Evolutionary conservation across 35 echinoderm and acorn worm genomes (phyloP).

Genomic region (Amphiura filiformis): DNA sequence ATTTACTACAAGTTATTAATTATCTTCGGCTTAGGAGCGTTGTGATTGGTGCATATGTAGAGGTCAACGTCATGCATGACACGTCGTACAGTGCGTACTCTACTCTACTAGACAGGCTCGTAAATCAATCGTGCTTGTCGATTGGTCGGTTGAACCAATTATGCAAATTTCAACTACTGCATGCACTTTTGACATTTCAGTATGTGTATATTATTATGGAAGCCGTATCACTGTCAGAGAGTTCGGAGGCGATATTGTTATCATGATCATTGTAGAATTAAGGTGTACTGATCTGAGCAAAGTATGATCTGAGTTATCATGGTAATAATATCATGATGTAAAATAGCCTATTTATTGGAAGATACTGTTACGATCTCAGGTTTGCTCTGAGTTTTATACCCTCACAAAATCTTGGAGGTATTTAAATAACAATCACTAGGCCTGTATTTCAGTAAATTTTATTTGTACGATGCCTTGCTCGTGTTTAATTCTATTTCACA

Average conservation of each 20-base stretch:
- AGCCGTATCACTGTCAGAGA: background rate
- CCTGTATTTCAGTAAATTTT: no score
- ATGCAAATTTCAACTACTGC: conserved; percentile 7
- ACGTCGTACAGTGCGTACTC: background rate
- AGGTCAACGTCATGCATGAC: background rate
- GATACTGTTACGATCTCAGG: no score
- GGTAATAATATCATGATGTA: no score
- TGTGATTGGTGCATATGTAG: background rate
- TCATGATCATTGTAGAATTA: background rate
- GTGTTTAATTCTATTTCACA: no score
- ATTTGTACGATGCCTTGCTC: no score
- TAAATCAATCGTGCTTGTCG: conserved; percentile 7
- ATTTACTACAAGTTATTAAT: background rate
- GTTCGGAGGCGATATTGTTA: background rate
- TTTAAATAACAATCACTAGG: no score
- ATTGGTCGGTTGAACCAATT: conserved; percentile 11
- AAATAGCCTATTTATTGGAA: no score
- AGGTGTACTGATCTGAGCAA: no score
- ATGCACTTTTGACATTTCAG: background rate
- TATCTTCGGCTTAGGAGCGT: background rate
- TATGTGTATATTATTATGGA: background rate
- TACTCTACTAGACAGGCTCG: background rate
- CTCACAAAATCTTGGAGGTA: no score
- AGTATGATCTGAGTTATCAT: no score
- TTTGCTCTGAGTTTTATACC: no score